phyloP scores from a whole-genome alignment of 2,888 invertebrate species.

The Epinotia demarniana region DNA sequence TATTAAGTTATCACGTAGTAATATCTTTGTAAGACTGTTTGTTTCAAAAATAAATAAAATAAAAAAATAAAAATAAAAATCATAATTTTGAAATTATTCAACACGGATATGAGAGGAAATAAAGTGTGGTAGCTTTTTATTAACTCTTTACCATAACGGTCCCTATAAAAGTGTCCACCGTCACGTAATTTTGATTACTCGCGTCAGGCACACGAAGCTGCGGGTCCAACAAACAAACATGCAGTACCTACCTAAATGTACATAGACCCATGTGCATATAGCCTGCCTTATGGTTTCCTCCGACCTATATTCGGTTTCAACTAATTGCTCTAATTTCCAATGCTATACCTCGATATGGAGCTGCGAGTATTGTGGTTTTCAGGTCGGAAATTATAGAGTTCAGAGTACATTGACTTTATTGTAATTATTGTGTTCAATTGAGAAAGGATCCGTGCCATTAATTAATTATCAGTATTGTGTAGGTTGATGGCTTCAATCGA shows the following conservation, averaged over 20 bases:
- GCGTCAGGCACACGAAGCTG: conserved; percentile 19
- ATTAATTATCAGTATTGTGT: background rate
- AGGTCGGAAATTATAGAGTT: conserved; percentile 7
- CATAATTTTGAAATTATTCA: background rate
- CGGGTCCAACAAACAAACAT: conserved; percentile 11
- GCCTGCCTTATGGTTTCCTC: background rate
- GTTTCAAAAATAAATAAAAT: no score
- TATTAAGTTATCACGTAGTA: no score
- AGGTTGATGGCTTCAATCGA: background rate
- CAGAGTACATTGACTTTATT: conserved; percentile 1
- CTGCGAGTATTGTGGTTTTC: background rate
- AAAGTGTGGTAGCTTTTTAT: background rate
- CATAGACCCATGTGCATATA: conserved; percentile 20
- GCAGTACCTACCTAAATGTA: background rate
- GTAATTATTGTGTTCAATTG: conserved; percentile 4
- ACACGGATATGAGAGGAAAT: background rate
- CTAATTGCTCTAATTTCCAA: conserved; percentile 33
- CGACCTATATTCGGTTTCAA: conserved; percentile 11
- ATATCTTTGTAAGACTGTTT: no score
- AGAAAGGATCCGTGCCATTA: background rate
- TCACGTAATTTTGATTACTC: background rate
- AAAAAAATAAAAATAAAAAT: background rate
- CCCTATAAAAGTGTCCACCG: background rate
- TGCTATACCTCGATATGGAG: conserved; percentile 9
- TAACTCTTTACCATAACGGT: background rate